Evolutionary conservation across 2,113 vertebrate genomes (phyloP), one percentile per base, ranked within the genome.

Genomic region (Gallinago paraguaiae): DNA sequence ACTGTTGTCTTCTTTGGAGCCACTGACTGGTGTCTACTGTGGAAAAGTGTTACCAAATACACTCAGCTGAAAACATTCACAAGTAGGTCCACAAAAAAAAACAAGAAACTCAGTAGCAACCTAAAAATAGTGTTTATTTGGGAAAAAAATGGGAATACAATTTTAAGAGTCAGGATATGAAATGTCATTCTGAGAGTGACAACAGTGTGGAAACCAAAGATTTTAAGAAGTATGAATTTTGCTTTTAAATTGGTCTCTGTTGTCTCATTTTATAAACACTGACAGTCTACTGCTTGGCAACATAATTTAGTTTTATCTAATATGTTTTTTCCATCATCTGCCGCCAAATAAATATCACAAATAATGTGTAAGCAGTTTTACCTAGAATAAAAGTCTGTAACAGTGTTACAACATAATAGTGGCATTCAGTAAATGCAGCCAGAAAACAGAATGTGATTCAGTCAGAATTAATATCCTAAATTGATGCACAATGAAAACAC

Each of bases 341-440:
- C 63, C 79, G 71, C 56, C 51, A 94, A 93, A 78, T 51, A 93
- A 74, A 54, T 84, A 92, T 15, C 43, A 71, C 72, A 71, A 90
- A 83, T 71, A 93, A 82, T 24, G 53, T 48, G 41, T 41, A 90
- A 95, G 76, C 91, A 95, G 65, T 91, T 96, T 95, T 80, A 94
- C 69, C 50, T 82, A 70, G 48, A 94, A 88, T 57, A 78, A 67
- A 64, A 78, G 35, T 75, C 85, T 68, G 35, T 45, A 56, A 93
- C 33, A 57, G 28, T 50, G 37, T 84, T 96, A 68, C 14, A 88
- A 71, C 20, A 8, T 46, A 69, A 77, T 33, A 83, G 70, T 33
- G 68, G 45, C 74, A 59, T 86, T 95, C 65, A 85, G 82, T 60
- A 94, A 92, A 83, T 39, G 86, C 37, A 89, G 68, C 48, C 25